phyloP scores from a whole-genome alignment of 2,113 vertebrate genomes.

The Seriola dumerili region DNA sequence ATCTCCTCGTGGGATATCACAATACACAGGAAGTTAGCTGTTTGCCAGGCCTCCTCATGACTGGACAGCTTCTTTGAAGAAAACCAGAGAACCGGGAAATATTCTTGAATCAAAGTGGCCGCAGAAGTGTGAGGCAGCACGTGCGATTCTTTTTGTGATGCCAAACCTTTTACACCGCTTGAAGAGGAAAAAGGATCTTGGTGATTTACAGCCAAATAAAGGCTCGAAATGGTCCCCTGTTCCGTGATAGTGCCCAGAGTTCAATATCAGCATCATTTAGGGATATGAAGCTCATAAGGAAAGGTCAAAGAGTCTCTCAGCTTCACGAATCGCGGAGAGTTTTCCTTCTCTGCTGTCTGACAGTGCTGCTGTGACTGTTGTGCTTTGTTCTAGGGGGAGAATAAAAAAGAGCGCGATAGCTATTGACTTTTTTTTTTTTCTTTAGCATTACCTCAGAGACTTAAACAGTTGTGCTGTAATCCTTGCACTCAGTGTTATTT shows the following conservation, averaged over 20 bases:
- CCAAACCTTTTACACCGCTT: conserved; percentile 41
- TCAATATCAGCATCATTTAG: conserved; percentile 74
- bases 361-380: conserved; percentile 55
- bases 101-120: conserved; percentile 56
- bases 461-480: conserved; percentile 63
- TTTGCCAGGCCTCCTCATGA: conserved; percentile 49
- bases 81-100: conserved; percentile 61
- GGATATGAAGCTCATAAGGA: conserved; percentile 73
- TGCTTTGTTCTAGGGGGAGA: conserved; percentile 72
- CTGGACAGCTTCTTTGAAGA: conserved; percentile 63
- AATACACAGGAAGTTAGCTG: conserved; percentile 72
- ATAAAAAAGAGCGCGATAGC: conserved; percentile 71
- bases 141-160: conserved; percentile 39
- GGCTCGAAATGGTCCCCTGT: conserved; percentile 60
- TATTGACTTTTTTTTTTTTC: conserved; percentile 82
- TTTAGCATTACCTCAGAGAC: conserved; percentile 72
- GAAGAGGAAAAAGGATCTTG: conserved; percentile 41
- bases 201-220: conserved; percentile 77
- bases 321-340: conserved; percentile 55
- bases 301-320: conserved; percentile 75
- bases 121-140: conserved; percentile 26
- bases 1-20: conserved; percentile 64
- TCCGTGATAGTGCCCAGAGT: conserved; percentile 58
- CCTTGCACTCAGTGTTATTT: conserved; percentile 48
- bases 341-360: conserved; percentile 45